Evolutionary conservation across 2,113 vertebrate species (phyloP).

Genomic region (Trichomycterus rosablanca): DNA sequence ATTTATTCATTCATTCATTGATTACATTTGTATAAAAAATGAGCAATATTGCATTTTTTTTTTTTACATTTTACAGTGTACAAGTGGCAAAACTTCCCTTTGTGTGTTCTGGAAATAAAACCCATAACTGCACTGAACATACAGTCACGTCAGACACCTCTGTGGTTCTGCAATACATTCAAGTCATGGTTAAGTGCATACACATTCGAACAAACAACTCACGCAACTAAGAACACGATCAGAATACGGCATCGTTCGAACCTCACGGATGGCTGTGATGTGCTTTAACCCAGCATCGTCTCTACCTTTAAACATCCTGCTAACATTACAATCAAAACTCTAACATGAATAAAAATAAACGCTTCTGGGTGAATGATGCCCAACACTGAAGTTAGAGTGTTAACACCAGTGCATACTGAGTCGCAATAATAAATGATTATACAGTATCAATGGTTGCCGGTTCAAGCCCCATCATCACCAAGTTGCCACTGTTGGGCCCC

Average conservation of each 20-base stretch:
- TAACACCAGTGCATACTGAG: conserved; percentile 51
- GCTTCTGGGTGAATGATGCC: neutral
- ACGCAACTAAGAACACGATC: conserved; percentile 55
- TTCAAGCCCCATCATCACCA: no score
- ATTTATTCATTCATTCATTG: conserved; percentile 34
- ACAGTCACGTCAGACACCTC: conserved; percentile 59
- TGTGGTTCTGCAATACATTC: conserved; percentile 78
- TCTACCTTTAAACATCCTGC: conserved; percentile 32
- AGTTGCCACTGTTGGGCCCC: no score
- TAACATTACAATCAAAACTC: conserved; percentile 37
- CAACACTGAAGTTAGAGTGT: conserved; percentile 47
- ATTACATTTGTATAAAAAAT: conserved; percentile 39
- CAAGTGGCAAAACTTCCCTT: conserved; percentile 46
- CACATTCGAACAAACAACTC: conserved; percentile 49
- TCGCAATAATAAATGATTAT: no score
- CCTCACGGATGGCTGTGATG: conserved; percentile 52
- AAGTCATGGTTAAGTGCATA: conserved; percentile 57
- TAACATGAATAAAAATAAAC: conserved; percentile 36
- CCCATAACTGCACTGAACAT: conserved; percentile 47
- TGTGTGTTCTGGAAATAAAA: conserved; percentile 45
- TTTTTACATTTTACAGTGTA: conserved; percentile 60
- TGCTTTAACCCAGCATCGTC: conserved; percentile 47
- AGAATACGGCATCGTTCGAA: conserved; percentile 59
- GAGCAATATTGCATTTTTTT: conserved; percentile 58
- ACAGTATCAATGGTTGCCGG: no score